phyloP scores from a whole-genome alignment of 1,140 invertebrate genomes.

The Leptoteleia sp. region DNA sequence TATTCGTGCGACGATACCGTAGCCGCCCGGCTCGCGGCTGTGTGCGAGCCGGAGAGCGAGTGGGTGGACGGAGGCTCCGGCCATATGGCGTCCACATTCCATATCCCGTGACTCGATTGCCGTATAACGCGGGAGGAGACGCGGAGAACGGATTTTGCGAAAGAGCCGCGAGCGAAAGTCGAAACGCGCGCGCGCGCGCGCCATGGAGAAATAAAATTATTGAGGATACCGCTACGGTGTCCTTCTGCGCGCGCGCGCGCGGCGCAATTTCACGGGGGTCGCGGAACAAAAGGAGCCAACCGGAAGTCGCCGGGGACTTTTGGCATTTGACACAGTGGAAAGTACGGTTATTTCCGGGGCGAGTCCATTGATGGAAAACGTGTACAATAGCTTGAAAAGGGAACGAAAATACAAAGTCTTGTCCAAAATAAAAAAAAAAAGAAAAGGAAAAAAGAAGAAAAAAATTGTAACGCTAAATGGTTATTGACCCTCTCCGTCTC shows the following conservation, averaged over 20 bases:
- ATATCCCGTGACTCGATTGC: conserved; percentile 71
- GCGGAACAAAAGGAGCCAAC: conserved; percentile 14
- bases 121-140: conserved; percentile 65
- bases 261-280: conserved; percentile 9
- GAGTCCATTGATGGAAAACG: no score
- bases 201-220: conserved; percentile 54
- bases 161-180: conserved; percentile 68
- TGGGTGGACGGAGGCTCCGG: conserved; percentile 72
- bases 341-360: conserved; percentile 11
- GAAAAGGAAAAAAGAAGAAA: no score
- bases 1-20: conserved; percentile 64
- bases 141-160: conserved; percentile 66
- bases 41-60: conserved; percentile 66
- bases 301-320: conserved; percentile 29
- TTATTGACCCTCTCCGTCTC: no score
- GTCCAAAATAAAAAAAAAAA: no score
- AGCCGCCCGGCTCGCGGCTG: conserved; percentile 61
- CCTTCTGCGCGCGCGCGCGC: conserved; percentile 26
- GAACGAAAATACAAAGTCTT: no score
- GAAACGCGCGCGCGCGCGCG: conserved; percentile 57
- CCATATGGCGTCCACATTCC: conserved; percentile 81
- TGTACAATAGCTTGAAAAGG: no score
- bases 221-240: conserved; percentile 35
- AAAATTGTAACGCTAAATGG: no score
- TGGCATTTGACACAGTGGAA: not conserved